phyloP scores from a whole-genome alignment of 1,140 invertebrate species.

The Laupala kohalensis region DNA sequence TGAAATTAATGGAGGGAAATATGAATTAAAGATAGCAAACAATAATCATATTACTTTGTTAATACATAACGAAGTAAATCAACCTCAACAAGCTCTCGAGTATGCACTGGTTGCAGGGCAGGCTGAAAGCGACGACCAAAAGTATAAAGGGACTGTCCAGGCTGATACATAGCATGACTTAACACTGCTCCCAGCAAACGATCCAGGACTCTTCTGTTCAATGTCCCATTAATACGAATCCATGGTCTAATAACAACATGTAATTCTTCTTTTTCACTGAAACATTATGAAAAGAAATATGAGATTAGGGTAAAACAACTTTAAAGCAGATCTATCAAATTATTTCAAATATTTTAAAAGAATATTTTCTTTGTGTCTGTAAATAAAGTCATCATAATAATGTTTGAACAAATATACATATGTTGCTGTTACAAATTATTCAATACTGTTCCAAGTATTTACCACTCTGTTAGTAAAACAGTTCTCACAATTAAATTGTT shows the following conservation, averaged over 20 bases:
- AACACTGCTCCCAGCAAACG: constrained; percentile 52
- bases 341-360: too few relatives aligned
- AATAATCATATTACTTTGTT: not conserved
- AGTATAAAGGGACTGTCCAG: constrained; percentile 37
- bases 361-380: too few relatives aligned
- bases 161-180: constrained; percentile 43
- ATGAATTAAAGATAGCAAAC: not conserved
- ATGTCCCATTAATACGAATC: constrained; percentile 56
- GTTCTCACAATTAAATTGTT: too few relatives aligned
- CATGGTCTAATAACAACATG: constrained; percentile 41
- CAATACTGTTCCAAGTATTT: too few relatives aligned
- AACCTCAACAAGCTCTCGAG: constrained; percentile 32
- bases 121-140: constrained; percentile 37
- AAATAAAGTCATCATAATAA: too few relatives aligned
- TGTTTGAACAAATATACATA: too few relatives aligned
- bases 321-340: too few relatives aligned
- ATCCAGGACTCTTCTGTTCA: constrained; percentile 54
- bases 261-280: constrained; percentile 17
- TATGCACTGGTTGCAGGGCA: constrained; percentile 35
- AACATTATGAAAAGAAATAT: not conserved
- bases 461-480: too few relatives aligned
- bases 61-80: constrained; percentile 7
- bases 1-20: constrained; percentile 8
- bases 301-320: not conserved
- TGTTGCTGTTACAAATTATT: too few relatives aligned